phyloP scores from a whole-genome alignment of 2,888 invertebrate genomes.

The Melipona bicolor region DNA sequence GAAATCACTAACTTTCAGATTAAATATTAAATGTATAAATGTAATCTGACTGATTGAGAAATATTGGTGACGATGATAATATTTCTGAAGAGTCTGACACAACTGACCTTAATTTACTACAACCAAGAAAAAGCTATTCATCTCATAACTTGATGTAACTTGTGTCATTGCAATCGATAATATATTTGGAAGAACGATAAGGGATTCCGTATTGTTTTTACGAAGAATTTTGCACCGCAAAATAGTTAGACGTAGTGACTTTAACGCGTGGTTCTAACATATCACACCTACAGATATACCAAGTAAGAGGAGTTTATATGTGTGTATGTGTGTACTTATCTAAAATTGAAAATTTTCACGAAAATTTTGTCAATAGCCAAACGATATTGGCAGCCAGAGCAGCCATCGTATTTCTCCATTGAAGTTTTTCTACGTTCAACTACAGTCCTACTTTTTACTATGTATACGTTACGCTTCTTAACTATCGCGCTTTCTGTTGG shows the following conservation, averaged over 20 bases:
- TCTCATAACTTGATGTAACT: slow-evolving; percentile 2
- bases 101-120: slow-evolving; percentile 36
- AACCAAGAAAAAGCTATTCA: slow-evolving; percentile 35
- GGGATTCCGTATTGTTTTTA: neutral
- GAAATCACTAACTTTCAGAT: no score
- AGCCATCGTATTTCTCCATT: neutral
- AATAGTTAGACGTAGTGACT: neutral
- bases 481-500: slow-evolving; percentile 1
- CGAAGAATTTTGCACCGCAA: neutral
- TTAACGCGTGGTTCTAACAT: neutral
- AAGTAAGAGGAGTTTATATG: neutral
- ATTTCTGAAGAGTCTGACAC: neutral
- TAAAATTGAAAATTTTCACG: neutral
- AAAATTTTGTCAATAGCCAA: no score
- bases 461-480: neutral
- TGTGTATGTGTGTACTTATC: neutral
- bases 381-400: no score
- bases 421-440: neutral
- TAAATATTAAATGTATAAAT: no score
- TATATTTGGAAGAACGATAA: neutral
- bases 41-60: neutral
- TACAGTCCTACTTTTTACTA: neutral
- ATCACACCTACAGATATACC: neutral
- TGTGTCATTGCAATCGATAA: neutral
- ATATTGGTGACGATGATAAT: neutral